phyloP scores from a whole-genome alignment of 2,888 invertebrate species.

The Pseudococcus viburni region DNA sequence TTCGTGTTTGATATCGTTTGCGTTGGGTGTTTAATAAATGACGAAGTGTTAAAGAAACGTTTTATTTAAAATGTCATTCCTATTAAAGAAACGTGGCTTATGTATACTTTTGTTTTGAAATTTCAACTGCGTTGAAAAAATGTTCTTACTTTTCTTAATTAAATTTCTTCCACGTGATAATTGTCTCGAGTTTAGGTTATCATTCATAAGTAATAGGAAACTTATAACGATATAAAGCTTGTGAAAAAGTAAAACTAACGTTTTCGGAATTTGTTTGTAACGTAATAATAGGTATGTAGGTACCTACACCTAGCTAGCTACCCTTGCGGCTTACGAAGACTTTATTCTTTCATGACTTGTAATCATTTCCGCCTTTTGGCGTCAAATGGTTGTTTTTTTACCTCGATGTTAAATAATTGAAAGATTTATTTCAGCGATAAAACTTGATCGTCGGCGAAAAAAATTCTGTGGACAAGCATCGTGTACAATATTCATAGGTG shows the following conservation, averaged over 20 bases:
- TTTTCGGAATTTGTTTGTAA: background rate
- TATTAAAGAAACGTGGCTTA: background rate
- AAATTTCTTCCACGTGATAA: background rate
- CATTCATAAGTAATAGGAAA: background rate
- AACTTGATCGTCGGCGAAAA: background rate
- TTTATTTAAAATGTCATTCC: slow-evolving; percentile 30
- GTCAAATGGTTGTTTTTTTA: slow-evolving; percentile 10
- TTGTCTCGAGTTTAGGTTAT: background rate
- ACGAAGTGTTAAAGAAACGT: background rate
- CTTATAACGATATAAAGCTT: too few species aligned
- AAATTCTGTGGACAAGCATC: background rate
- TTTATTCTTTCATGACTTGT: slow-evolving; percentile 24
- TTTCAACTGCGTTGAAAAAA: background rate
- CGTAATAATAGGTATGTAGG: background rate
- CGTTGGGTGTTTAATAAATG: background rate
- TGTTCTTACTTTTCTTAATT: background rate
- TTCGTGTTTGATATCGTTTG: slow-evolving; percentile 33
- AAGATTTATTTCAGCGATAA: slow-evolving; percentile 36
- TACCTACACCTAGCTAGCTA: too few species aligned
- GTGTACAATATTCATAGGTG: background rate
- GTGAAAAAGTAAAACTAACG: background rate
- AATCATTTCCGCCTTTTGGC: slow-evolving; percentile 24
- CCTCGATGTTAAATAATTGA: slow-evolving; percentile 2
- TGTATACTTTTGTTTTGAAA: background rate
- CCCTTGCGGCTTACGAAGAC: too few species aligned